These are phyloP conservation scores for Myathropa florea DNA, from an alignment of 2,888 invertebrate species.

Conservation along the genomic window DNA sequence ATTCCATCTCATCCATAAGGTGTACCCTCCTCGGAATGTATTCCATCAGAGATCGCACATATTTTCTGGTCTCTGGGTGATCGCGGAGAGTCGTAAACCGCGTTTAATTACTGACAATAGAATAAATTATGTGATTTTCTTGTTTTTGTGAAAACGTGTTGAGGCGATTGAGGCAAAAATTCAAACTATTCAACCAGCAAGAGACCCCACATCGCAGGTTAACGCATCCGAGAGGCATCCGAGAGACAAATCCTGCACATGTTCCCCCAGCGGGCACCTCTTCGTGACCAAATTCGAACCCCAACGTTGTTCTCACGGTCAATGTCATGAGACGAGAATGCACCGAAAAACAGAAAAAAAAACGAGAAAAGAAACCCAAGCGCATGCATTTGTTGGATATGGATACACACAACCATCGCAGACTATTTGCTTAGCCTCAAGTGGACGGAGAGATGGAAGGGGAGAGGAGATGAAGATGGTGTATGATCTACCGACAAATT, in stretches of 20 bases:
- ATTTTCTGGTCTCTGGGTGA: not conserved
- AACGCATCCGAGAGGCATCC: not conserved
- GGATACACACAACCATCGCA: not conserved
- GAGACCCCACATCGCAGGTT: not conserved
- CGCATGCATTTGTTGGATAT: constrained; percentile 41
- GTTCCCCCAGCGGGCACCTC: not conserved
- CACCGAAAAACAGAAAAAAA: constrained; percentile 6
- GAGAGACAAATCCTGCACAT: not conserved
- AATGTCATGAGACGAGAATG: constrained; percentile 41
- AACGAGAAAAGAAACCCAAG: constrained; percentile 29
- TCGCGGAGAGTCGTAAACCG: constrained; percentile 10
- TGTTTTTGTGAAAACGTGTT: not conserved
- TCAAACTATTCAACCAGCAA: not conserved
- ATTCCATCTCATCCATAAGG: constrained; percentile 1
- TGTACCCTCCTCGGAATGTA: not conserved
- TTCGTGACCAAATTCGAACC: not conserved
- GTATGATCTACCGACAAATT: constrained; percentile 42
- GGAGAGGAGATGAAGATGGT: not conserved
- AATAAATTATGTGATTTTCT: constrained; percentile 12
- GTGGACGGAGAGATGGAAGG: constrained; percentile 17
- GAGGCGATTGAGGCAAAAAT: not conserved
- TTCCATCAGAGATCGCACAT: not conserved
- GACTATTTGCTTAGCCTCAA: constrained; percentile 45
- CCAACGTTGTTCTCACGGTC: constrained; percentile 62
- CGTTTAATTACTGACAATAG: constrained; percentile 22